A percentile compares a stretch with the other conserved stretches of the same genome.
Conservation (phyloP, 1,140 invertebrate species). For the Contarinia nasturtii region DNA sequence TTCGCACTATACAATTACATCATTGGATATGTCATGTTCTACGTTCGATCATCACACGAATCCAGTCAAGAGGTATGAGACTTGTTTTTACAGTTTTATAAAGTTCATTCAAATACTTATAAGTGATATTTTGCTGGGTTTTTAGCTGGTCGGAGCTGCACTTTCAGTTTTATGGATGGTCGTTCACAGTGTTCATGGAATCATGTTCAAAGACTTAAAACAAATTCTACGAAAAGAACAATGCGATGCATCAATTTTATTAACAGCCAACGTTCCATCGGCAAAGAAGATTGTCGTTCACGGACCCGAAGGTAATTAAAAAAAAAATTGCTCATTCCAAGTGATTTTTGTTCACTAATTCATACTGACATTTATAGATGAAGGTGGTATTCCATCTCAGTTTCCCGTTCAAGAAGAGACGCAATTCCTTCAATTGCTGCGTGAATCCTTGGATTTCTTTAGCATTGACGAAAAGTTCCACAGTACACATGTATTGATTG, state of each 20-base stretch:
- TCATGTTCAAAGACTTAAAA: constrained; percentile 99
- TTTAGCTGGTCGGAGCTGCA: constrained; percentile 67
- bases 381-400: constrained; percentile 90
- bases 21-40: constrained; percentile 99
- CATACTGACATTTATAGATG: too few relatives aligned
- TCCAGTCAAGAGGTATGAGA: constrained; percentile 54
- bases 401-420: constrained; percentile 98
- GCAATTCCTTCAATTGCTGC: constrained; percentile 86
- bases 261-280: constrained; percentile 96
- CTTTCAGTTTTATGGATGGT: constrained; percentile 95
- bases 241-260: constrained; percentile 89
- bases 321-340: too few relatives aligned
- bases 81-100: neutral
- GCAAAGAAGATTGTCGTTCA: constrained; percentile 99
- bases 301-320: constrained; percentile 48
- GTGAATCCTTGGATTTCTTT: constrained; percentile 94
- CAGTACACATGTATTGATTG: constrained; percentile 83
- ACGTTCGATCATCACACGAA: constrained; percentile 86
- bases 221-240: constrained; percentile 97
- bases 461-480: constrained; percentile 81
- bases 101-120: neutral
- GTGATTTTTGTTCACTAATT: too few relatives aligned
- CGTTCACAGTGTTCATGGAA: constrained; percentile 91
- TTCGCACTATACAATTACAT: constrained; percentile 98
- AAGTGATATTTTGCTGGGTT: neutral